These are phyloP conservation scores for Avahi laniger DNA, from an alignment of 2,797 vertebrate species.

Conservation along the genomic window DNA sequence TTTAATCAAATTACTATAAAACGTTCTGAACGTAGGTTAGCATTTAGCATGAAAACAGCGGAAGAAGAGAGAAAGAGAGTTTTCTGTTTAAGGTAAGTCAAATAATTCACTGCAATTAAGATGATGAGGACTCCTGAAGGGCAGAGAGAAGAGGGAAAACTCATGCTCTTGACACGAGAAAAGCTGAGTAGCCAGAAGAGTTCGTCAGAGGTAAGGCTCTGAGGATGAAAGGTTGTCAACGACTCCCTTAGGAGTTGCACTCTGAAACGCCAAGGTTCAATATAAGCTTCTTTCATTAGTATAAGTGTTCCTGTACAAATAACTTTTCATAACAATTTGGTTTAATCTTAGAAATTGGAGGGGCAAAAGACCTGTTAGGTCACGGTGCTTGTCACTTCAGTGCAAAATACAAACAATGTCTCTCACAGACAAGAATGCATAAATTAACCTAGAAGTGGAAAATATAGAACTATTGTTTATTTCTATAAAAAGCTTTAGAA, in stretches of 20 bases:
- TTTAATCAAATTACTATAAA: constrained; percentile 70
- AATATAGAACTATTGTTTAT: neutral
- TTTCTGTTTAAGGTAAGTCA: constrained; percentile 29
- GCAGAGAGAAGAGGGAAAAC: neutral
- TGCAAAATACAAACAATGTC: constrained; percentile 50
- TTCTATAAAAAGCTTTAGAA: neutral
- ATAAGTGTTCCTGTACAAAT: constrained; percentile 79
- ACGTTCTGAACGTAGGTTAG: constrained; percentile 48
- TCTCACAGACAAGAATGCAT: neutral
- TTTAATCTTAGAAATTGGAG: constrained; percentile 77
- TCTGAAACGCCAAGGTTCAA: constrained; percentile 72
- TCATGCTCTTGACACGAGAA: constrained; percentile 27
- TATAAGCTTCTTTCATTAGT: constrained; percentile 80
- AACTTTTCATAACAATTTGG: constrained; percentile 70
- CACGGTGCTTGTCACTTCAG: constrained; percentile 39
- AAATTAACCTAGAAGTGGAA: constrained; percentile 57
- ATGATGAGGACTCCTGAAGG: constrained; percentile 55
- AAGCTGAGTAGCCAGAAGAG: constrained; percentile 51
- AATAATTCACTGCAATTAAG: constrained; percentile 29
- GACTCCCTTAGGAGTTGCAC: constrained; percentile 64
- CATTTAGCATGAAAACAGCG: constrained; percentile 45
- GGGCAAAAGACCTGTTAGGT: constrained; percentile 44
- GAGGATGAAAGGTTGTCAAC: constrained; percentile 52
- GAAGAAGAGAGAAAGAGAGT: neutral
- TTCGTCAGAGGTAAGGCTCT: constrained; percentile 2